These are phyloP conservation scores for Synanthedon vespiformis DNA, from an alignment of 2,888 invertebrate species.

Conservation along the genomic window DNA sequence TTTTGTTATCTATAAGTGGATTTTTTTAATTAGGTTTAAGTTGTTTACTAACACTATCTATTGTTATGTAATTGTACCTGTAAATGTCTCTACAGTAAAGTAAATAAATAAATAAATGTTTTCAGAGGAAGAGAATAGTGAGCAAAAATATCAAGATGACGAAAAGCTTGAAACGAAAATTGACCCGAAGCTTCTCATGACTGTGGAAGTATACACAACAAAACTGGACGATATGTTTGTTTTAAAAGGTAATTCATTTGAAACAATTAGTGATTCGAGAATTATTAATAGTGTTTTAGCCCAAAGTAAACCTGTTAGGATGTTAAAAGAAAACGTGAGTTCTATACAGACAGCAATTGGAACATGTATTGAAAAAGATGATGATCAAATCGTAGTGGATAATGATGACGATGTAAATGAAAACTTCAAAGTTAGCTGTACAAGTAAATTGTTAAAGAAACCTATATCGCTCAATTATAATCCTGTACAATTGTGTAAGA, in stretches of 20 bases:
- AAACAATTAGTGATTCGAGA: conserved; percentile 18
- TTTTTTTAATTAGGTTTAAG: no score
- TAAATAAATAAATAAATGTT: no score
- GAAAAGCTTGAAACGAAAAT: conserved; percentile 19
- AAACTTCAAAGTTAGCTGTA: conserved; percentile 22
- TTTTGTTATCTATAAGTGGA: no score
- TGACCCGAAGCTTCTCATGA: conserved; percentile 47
- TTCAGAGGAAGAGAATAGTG: neutral
- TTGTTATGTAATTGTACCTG: no score
- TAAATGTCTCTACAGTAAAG: no score
- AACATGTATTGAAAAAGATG: conserved; percentile 2
- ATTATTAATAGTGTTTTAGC: conserved; percentile 26
- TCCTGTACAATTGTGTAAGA: conserved; percentile 49
- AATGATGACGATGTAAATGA: conserved; percentile 11
- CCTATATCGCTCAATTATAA: conserved; percentile 40
- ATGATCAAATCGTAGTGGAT: conserved; percentile 3
- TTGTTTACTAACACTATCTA: no score
- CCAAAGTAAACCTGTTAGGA: conserved; percentile 37
- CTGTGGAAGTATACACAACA: conserved; percentile 39
- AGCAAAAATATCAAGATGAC: conserved; percentile 1
- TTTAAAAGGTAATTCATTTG: conserved; percentile 18
- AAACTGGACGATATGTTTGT: conserved; percentile 43
- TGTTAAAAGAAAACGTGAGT: conserved; percentile 8
- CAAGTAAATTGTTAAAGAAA: conserved; percentile 42
- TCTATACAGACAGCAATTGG: conserved; percentile 2